phyloP scores from a whole-genome alignment of 2,797 vertebrate species.

The Sebastes oblongus region DNA sequence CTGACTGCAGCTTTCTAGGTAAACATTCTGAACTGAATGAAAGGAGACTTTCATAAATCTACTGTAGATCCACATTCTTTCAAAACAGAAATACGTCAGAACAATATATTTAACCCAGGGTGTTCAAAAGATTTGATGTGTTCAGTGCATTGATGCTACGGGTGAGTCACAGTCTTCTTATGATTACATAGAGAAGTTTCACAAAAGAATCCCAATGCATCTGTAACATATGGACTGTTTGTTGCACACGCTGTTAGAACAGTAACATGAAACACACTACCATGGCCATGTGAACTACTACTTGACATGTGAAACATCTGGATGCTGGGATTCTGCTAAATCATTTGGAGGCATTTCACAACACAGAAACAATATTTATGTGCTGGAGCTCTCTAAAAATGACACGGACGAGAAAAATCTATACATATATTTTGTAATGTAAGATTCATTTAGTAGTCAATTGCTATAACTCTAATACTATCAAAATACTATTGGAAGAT shows the following conservation, averaged over 20 bases:
- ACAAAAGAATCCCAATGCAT: background rate
- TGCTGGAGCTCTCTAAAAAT: background rate
- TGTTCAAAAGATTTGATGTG: background rate
- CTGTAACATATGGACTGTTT: conserved; percentile 16
- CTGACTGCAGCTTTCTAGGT: conserved; percentile 1
- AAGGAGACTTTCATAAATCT: background rate
- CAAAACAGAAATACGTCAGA: background rate
- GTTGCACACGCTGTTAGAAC: conserved; percentile 9
- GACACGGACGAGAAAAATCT: background rate
- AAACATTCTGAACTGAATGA: background rate
- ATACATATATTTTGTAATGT: background rate
- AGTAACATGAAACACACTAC: conserved; percentile 21
- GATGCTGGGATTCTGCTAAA: background rate
- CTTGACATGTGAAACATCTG: conserved; percentile 19
- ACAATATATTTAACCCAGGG: background rate
- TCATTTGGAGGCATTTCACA: background rate
- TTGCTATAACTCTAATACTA: background rate
- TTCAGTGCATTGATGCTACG: background rate
- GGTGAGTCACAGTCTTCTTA: background rate
- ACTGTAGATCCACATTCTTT: background rate
- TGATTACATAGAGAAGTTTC: background rate
- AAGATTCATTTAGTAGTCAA: background rate
- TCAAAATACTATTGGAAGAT: background rate
- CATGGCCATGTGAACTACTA: conserved; percentile 21
- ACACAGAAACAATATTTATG: background rate